phyloP scores from a whole-genome alignment of 2,888 invertebrate genomes.

The Liposcelis brunnea region DNA sequence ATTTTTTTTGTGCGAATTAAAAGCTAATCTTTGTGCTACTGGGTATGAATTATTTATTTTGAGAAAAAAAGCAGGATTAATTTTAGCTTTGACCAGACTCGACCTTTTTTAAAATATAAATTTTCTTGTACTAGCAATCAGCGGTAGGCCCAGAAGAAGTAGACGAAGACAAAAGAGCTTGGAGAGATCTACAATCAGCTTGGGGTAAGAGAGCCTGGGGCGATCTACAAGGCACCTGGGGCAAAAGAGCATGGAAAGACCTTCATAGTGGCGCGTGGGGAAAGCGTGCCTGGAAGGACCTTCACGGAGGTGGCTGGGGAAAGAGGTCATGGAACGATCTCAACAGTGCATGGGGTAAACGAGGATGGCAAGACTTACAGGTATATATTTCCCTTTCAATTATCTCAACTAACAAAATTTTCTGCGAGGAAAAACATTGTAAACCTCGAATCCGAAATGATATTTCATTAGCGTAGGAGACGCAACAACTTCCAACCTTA shows the following conservation, averaged over 20 bases:
- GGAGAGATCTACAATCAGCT: constrained; percentile 36
- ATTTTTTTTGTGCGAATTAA: too few species aligned
- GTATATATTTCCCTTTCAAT: constrained; percentile 20
- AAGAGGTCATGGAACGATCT: constrained; percentile 35
- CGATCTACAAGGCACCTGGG: constrained; percentile 6
- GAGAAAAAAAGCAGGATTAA: too few species aligned
- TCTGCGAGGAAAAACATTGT: too few species aligned
- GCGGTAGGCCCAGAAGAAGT: neutral
- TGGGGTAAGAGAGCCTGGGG: constrained; percentile 7
- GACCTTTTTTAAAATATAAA: too few species aligned
- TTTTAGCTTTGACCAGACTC: too few species aligned
- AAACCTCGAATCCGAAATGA: too few species aligned
- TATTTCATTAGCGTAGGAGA: too few species aligned
- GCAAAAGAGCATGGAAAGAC: constrained; percentile 48
- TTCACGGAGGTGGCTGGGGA: constrained; percentile 19
- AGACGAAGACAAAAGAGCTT: constrained; percentile 38
- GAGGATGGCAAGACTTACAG: constrained; percentile 24
- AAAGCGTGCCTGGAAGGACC: constrained; percentile 31
- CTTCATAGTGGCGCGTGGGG: constrained; percentile 54
- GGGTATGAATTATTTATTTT: too few species aligned
- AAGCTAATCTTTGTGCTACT: too few species aligned
- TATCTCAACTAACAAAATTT: too few species aligned
- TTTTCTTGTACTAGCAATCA: neutral
- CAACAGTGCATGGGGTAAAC: constrained; percentile 36
- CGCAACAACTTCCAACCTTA: too few species aligned